Base-by-base conservation (phyloP, 2,888 invertebrate species). In the Adelognathus sp. region DNA sequence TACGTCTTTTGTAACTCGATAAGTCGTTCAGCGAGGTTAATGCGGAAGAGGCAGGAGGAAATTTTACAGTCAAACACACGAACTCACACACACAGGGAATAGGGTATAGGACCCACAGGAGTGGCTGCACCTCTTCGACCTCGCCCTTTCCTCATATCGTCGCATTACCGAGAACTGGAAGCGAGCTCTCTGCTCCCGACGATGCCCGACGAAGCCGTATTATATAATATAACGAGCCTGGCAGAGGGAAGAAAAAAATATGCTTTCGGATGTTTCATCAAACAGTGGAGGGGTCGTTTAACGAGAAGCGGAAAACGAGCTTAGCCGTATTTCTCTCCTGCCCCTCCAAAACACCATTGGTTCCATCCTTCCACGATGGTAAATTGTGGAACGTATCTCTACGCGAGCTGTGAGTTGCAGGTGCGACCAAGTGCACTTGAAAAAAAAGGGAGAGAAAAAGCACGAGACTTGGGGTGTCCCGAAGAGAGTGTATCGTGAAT, bases 1-100 rank as follows among this genome's bases (percentile, higher is more conserved):
- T 84, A 85, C 85, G 85, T 84, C 83, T 83, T 58, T 83, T 87
- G 85, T 86, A 86, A 86, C 86, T 86, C 84, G 84, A 87, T 86
- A 87, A 87, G 84, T 85, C 84, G 33, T 74, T 64, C 58, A n/a
- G n/a, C n/a, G n/a, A n/a, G 79, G 46, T 81, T 82, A 84, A 81
- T 77, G 77, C 64, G 66, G 70, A 24, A 58, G 50, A 71, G 41
- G 16, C 36, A 18, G 33, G 39, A 31, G 44, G 60, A 61, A 63
- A 52, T 21, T 63, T 56, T 16, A 33, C 56, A 7, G 36, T 7
- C 3, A 2, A 16, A 39, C 31, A 54, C 54, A 18, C 39, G 50
- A 31, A 52, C 33, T 54, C 54, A 44, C 64, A 31, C 52, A 56
- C 54, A 44, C 64, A 31, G 44, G 41, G 39, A 9, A 46, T 46